Conservation (phyloP, 2,888 invertebrate genomes). For the Drosophila nigritarsus region DNA sequence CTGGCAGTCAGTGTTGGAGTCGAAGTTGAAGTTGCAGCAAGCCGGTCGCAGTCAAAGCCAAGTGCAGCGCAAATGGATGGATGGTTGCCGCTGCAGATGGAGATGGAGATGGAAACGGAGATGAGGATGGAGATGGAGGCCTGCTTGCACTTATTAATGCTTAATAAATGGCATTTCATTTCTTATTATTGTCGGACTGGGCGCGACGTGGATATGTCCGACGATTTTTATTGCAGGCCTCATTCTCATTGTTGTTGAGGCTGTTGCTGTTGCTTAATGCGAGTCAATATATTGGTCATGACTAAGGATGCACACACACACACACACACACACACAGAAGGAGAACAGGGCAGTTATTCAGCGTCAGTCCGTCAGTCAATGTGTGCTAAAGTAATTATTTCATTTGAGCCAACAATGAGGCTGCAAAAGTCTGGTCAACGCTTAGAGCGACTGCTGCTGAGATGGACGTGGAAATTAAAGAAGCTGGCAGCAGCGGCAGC, state of each 20-base stretch:
- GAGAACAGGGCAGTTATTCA: slow-evolving; percentile 26
- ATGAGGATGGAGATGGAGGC: slow-evolving; percentile 53
- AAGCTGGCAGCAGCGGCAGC: slow-evolving; percentile 61
- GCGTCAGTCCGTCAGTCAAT: slow-evolving; percentile 59
- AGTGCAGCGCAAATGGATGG: slow-evolving; percentile 70
- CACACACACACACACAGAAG: slow-evolving; percentile 5
- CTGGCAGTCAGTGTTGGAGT: slow-evolving; percentile 9
- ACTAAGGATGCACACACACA: slow-evolving; percentile 67
- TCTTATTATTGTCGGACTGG: slow-evolving; percentile 81
- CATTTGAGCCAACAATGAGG: slow-evolving; percentile 82
- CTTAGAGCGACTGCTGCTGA: slow-evolving; percentile 62
- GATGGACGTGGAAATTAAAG: slow-evolving; percentile 83
- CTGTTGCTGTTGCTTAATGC: slow-evolving; percentile 61
- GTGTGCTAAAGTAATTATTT: slow-evolving; percentile 83
- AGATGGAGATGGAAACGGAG: background rate
- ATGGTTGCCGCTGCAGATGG: slow-evolving; percentile 2
- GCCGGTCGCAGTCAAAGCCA: slow-evolving; percentile 39
- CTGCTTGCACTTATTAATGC: slow-evolving; percentile 84
- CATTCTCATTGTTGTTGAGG: slow-evolving; percentile 59
- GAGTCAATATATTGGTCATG: slow-evolving; percentile 81
- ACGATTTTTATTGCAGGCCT: slow-evolving; percentile 73
- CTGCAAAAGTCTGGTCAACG: slow-evolving; percentile 76
- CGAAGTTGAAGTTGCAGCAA: slow-evolving; percentile 27
- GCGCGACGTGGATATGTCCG: slow-evolving; percentile 75
- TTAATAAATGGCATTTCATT: slow-evolving; percentile 85